These are phyloP conservation scores for Sycophaga agraensis DNA, from an alignment of 1,140 invertebrate genomes.

Conservation along the genomic window DNA sequence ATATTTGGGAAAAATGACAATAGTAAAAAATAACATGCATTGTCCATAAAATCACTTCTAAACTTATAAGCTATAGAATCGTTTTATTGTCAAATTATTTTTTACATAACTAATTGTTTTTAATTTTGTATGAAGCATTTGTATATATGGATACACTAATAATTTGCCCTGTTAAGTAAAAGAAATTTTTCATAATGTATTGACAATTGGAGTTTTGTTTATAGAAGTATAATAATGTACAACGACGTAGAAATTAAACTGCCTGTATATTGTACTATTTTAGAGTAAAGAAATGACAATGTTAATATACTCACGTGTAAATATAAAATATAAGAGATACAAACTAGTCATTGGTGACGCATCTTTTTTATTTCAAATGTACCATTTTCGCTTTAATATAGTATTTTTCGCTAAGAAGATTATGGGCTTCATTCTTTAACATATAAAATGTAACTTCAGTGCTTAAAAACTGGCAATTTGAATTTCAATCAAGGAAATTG, in stretches of 20 bases:
- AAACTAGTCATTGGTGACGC: constrained; percentile 37
- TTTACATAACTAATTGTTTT: constrained; percentile 51
- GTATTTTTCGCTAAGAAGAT: constrained; percentile 9
- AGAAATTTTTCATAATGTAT: constrained; percentile 36
- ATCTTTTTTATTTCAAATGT: constrained; percentile 17
- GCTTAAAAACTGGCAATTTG: not conserved
- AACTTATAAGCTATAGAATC: constrained; percentile 47
- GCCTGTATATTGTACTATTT: constrained; percentile 43
- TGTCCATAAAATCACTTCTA: constrained; percentile 40
- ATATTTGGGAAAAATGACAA: not conserved
- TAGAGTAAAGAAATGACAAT: constrained; percentile 13
- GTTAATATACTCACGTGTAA: constrained; percentile 30
- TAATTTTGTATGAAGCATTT: constrained; percentile 54
- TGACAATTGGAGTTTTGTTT: constrained; percentile 26
- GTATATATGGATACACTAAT: constrained; percentile 45
- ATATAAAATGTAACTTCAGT: not conserved
- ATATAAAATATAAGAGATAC: constrained; percentile 33
- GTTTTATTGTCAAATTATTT: constrained; percentile 52
- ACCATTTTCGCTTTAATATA: not conserved
- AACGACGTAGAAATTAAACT: constrained; percentile 51
- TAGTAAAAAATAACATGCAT: not conserved
- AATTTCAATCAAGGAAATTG: not conserved
- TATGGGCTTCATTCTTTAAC: not conserved
- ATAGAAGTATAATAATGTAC: constrained; percentile 47
- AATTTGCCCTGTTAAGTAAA: constrained; percentile 40